A percentile compares a stretch with the other conserved stretches of the same genome.
Conservation (phyloP, 1,140 invertebrate species). For the Neocloeon triangulifer region DNA sequence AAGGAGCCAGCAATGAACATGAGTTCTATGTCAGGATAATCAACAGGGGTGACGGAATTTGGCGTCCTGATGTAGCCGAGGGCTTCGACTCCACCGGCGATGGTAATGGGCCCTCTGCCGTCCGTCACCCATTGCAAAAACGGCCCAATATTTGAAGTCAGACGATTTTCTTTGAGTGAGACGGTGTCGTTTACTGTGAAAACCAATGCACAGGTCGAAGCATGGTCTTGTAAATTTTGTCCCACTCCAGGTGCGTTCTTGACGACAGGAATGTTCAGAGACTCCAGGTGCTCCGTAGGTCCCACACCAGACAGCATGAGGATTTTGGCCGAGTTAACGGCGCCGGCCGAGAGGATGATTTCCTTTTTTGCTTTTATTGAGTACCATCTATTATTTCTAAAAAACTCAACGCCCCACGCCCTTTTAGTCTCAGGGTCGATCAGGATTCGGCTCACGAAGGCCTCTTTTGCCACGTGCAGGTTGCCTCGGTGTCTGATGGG, state of each 20-base stretch:
- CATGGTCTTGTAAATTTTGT: constrained; percentile 16
- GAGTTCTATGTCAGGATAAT: constrained; percentile 25
- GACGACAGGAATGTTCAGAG: constrained; percentile 13
- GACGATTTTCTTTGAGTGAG: constrained; percentile 11
- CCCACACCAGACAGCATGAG: constrained; percentile 33
- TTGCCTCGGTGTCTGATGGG: constrained; percentile 25
- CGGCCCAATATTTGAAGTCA: constrained; percentile 13
- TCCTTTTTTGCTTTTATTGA: constrained; percentile 19
- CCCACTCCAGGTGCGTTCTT: constrained; percentile 15
- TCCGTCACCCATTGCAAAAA: constrained; percentile 14
- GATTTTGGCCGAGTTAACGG: constrained; percentile 32
- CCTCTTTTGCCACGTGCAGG: constrained; percentile 22
- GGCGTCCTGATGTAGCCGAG: constrained; percentile 20
- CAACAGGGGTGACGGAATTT: constrained; percentile 17
- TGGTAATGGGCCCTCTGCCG: constrained; percentile 17
- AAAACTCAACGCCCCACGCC: constrained; percentile 8
- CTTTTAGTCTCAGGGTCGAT: constrained; percentile 21
- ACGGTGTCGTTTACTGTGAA: constrained; percentile 11
- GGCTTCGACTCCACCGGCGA: constrained; percentile 20
- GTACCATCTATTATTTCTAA: constrained; percentile 9
- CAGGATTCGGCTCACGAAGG: constrained; percentile 22
- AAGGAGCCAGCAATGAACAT: constrained; percentile 22
- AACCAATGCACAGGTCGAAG: constrained; percentile 14
- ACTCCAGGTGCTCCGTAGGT: constrained; percentile 21
- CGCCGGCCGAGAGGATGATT: constrained; percentile 28